Evolutionary conservation across 2,888 invertebrate species (phyloP), one percentile per base, ranked within the genome.

Genomic region (Julus scandinavius): DNA sequence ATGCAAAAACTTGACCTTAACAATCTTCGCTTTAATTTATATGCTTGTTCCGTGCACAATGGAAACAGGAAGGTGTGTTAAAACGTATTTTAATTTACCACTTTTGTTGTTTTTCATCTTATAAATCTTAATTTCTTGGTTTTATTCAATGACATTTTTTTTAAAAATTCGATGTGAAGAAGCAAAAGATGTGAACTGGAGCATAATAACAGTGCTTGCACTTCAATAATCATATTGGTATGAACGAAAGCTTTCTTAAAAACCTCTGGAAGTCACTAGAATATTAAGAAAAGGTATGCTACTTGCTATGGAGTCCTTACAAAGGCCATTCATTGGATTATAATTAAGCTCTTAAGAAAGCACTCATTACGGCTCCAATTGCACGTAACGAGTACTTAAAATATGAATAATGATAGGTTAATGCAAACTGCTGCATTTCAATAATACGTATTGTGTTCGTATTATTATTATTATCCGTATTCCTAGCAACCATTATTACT

Each of bases 321-420:
- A 80, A 80, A 80, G 80, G 80, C 38, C 38, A 38, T 80, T 80
- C 80, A 80, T 80, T 80, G 80, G 80, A 80, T 38, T 80, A 80
- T 80, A 80, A 80, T 80, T 80, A 80, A 80, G 38, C 80, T 80
- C 80, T 80, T 80, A 80, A 80, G 80, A 38, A 80, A 38, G 80
- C 80, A 72, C 63, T 72, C 63, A 72, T 72, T 72, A 72, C 6
- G 20, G n/a, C 63, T 72, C 63, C 20, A 72, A 6, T 72, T 72
- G 63, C 63, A 80, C 80, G 80, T 80, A 80, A 80, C 38, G 13
- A 80, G 80, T 38, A 80, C 38, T 29, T 80, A 17, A 63, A 63
- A 38, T 38, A 72, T 20, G 29, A 80, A 29, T 80, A 11, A 80
- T 29, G 20, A 80, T 80, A 38, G 38, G 38, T 38, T 80, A 38